Evolutionary conservation across 2,888 invertebrate species (phyloP).

Genomic region (Andrena chrysosceles): DNA sequence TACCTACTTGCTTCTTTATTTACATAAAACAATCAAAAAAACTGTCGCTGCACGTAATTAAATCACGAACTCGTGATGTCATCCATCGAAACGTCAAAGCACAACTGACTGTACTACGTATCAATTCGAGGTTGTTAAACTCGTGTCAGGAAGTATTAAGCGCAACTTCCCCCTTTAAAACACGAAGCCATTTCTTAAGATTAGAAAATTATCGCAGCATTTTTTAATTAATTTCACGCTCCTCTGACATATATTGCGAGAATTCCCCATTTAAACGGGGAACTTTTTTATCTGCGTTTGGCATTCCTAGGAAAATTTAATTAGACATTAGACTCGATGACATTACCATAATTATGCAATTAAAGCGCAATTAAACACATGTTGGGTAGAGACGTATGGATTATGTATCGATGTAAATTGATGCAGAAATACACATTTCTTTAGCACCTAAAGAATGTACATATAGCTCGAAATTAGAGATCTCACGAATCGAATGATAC

Average conservation of each 20-base stretch:
- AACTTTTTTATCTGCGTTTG: constrained; percentile 7
- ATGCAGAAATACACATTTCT: not conserved
- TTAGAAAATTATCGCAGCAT: constrained; percentile 10
- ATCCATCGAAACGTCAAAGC: constrained; percentile 54
- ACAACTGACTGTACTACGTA: constrained; percentile 15
- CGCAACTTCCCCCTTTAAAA: not conserved
- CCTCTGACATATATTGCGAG: not conserved
- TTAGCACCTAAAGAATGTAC: not conserved
- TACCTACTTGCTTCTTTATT: constrained; percentile 14
- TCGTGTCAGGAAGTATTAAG: constrained; percentile 20
- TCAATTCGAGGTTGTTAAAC: constrained; percentile 50
- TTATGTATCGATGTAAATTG: not conserved
- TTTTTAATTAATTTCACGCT: not conserved
- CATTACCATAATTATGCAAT: not conserved
- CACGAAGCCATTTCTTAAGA: not conserved
- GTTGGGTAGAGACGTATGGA: not conserved
- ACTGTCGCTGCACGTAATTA: constrained; percentile 28
- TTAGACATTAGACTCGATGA: not conserved
- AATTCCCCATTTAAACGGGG: constrained; percentile 14
- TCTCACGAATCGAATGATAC: not conserved
- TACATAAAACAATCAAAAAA: constrained; percentile 36
- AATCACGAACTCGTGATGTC: constrained; percentile 57
- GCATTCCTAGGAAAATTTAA: constrained; percentile 6
- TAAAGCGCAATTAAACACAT: not conserved
- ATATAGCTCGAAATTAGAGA: not conserved